These are phyloP conservation scores for Montipora efflorescens DNA, from an alignment of 64 coral and sea anemone species.

Conservation along the genomic window DNA sequence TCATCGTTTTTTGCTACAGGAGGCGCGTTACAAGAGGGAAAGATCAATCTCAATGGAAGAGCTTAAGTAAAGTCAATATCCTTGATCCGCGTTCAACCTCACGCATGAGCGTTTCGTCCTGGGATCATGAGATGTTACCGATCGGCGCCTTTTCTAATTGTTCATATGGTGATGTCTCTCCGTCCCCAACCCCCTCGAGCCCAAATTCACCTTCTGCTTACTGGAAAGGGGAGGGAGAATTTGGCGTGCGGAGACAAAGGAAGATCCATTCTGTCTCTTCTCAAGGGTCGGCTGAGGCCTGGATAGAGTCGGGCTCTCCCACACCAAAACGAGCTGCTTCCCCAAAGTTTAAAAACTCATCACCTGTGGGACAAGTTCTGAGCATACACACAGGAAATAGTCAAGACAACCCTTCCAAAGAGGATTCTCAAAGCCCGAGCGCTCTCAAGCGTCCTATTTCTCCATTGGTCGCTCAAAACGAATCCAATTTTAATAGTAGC, in stretches of 20 bases:
- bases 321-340: neutral
- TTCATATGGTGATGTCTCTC: neutral
- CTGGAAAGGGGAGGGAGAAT: neutral
- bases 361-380: neutral
- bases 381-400: neutral
- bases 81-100: conserved; percentile 38
- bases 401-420: neutral
- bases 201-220: neutral
- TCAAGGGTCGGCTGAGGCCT: conserved; percentile 54
- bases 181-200: neutral
- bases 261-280: conserved; percentile 30
- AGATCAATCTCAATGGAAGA: conserved; percentile 54
- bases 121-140: conserved; percentile 47
- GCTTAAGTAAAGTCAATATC: conserved; percentile 35
- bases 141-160: conserved; percentile 17
- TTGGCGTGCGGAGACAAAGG: neutral
- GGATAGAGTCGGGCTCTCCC: conserved; percentile 19
- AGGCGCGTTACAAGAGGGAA: neutral
- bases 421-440: conserved; percentile 33
- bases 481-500: neutral
- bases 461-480: neutral
- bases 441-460: neutral
- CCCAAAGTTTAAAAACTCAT: neutral
- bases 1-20: neutral
- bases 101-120: neutral